Base-by-base conservation (phyloP, 1,140 invertebrate species). In the Tetragnatha versicolor region DNA sequence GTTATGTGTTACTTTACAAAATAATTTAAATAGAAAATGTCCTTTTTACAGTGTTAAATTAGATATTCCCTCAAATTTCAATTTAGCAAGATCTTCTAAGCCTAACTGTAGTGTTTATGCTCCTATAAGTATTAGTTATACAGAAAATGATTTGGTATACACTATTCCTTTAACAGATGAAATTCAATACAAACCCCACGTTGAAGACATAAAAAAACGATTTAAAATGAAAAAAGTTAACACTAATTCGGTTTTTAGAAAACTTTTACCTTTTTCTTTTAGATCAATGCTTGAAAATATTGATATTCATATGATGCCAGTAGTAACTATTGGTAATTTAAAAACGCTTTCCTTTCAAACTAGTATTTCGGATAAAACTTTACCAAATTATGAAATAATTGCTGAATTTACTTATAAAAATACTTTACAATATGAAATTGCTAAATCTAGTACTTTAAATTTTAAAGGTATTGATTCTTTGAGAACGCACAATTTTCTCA, bases 181-280 rank as follows among this genome's bases (percentile, higher is more conserved):
- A 29, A 2, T 4, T 17, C 3, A 1, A 10, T 66, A 45, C 47
- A 20, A 27, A 29, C 10, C 1, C 2, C 3, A 25, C 7, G 6
- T 45, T 14, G 47, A 17, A 27, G 17, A 47, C 17, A 14, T 66
- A 5, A n/a, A 9, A 63, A 63, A 63, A 39, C 9, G 22, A 29
- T 66, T 66, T 66, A 45, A 66, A 66, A 17, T 12, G 2, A 49
- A 45, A 7, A 66, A 66, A 27, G 47, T 31, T 17, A 66, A 49
- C 31, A 66, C 42, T 3, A 47, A 29, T 29, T 66, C 37, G 4
- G 33, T 47, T 29, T 47, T 66, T 66, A 45, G 63, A 31, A n/a
- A 66, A n/a, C 10, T 66, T 17, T 29, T 47, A 49, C 10, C 37
- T 0, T 39, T 20, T 20, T 33, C 37, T 6, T 29, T 14, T 29